Percentiles rank a stretch among this genome's conserved stretches.
Conservation (phyloP, 2,888 invertebrate genomes). For the Megastigmus dorsalis region DNA sequence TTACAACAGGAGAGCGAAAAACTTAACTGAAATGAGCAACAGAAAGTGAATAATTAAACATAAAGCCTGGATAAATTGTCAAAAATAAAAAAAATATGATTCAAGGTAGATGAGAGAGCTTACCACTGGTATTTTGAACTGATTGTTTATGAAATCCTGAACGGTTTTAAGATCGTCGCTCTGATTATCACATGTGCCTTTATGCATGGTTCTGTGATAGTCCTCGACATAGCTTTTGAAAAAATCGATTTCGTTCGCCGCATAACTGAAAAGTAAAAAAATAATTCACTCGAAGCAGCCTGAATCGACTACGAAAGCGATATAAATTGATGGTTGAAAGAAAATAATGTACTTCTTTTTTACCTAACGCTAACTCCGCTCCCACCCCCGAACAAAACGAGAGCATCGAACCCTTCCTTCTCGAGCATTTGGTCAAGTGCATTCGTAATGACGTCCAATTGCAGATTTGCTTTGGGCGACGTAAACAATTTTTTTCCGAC, state of each 20-base stretch:
- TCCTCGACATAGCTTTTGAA: conserved; percentile 63
- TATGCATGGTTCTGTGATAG: conserved; percentile 76
- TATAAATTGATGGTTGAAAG: not conserved
- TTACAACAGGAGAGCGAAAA: conserved; percentile 85
- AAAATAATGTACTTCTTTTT: conserved; percentile 57
- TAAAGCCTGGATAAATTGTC: no score
- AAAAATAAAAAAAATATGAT: conserved; percentile 27
- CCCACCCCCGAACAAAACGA: conserved; percentile 86
- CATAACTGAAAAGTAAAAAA: conserved; percentile 71
- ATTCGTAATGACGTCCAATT: conserved; percentile 76
- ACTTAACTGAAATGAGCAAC: conserved; percentile 61
- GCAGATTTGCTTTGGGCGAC: conserved; percentile 72
- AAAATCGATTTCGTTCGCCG: conserved; percentile 75
- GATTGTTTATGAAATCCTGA: conserved; percentile 76
- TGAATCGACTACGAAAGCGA: no score
- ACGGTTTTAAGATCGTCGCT: conserved; percentile 63
- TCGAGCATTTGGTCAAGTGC: conserved; percentile 81
- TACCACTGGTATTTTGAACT: conserved; percentile 80
- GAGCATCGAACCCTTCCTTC: conserved; percentile 81
- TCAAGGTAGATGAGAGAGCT: conserved; percentile 47
- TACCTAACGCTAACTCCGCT: conserved; percentile 78
- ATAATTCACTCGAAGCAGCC: conserved; percentile 2
- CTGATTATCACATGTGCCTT: conserved; percentile 61
- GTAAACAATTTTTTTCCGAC: conserved; percentile 81
- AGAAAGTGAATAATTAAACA: conserved; percentile 55